These are phyloP conservation scores for Periphyllus acericola DNA, from an alignment of 2,888 invertebrate species.

Conservation along the genomic window DNA sequence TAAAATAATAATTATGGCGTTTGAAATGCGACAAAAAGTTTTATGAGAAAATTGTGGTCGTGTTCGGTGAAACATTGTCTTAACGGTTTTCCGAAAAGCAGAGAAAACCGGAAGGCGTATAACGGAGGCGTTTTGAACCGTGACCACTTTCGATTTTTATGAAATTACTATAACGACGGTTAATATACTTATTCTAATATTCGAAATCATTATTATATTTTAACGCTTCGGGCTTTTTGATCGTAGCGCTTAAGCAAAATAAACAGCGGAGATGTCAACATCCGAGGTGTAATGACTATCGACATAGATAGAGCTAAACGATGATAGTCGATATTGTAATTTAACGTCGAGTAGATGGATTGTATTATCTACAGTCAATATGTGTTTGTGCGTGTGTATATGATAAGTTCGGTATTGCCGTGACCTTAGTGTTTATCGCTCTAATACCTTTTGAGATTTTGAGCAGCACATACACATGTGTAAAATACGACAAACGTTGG, in stretches of 20 bases:
- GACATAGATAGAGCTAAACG: conserved; percentile 14
- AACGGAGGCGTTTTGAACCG: conserved; percentile 44
- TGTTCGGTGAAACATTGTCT: conserved; percentile 41
- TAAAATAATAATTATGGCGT: neutral
- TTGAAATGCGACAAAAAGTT: neutral
- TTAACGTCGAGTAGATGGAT: neutral
- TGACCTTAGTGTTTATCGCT: conserved; percentile 52
- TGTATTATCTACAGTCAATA: neutral
- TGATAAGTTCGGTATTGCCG: conserved; percentile 24
- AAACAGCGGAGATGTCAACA: conserved; percentile 32
- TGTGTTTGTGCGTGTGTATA: too few species aligned
- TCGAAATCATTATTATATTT: conserved; percentile 31
- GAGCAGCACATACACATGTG: neutral
- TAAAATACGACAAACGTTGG: neutral
- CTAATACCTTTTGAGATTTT: neutral
- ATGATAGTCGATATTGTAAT: neutral
- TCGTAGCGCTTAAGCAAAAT: neutral
- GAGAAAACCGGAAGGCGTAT: conserved; percentile 59
- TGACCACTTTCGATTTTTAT: conserved; percentile 61
- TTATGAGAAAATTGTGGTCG: conserved; percentile 13
- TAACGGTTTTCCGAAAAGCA: conserved; percentile 44
- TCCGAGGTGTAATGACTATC: neutral
- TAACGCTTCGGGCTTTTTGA: conserved; percentile 8
- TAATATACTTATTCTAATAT: conserved; percentile 10
- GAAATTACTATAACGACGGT: conserved; percentile 22